Conservation (phyloP, 2,797 vertebrate genomes). For the Rallus crepitans region DNA sequence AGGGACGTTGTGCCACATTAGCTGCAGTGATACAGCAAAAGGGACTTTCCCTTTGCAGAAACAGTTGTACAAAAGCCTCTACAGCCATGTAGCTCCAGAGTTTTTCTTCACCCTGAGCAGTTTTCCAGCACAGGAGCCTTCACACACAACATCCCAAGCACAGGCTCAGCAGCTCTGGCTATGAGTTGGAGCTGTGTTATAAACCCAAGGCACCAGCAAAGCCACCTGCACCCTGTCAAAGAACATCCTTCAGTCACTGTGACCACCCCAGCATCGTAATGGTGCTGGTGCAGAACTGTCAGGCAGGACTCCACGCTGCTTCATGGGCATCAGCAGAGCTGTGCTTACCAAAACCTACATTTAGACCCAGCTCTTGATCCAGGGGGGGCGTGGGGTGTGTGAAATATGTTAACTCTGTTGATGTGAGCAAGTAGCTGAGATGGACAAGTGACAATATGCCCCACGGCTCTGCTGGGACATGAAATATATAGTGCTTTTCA, state of each 20-base stretch:
- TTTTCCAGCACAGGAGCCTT: background rate
- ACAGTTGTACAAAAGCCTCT: background rate
- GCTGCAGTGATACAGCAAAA: background rate
- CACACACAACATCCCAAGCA: background rate
- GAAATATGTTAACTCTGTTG: background rate
- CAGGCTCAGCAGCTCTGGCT: background rate
- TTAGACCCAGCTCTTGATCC: background rate
- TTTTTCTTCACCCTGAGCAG: background rate
- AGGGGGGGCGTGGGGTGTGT: background rate
- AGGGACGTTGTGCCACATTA: background rate
- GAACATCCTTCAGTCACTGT: background rate
- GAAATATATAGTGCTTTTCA: background rate
- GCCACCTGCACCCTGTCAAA: background rate
- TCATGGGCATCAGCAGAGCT: background rate
- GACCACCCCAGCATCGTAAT: background rate
- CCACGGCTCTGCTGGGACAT: background rate
- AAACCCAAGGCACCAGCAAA: background rate
- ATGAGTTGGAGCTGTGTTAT: background rate
- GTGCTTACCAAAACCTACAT: background rate
- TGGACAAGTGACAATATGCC: background rate
- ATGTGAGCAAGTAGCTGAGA: background rate
- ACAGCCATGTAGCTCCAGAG: accelerated
- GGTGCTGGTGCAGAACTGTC: background rate
- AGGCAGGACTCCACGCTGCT: background rate
- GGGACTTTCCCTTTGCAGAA: background rate